phyloP scores from a whole-genome alignment of 1,140 invertebrate species.

The Brachionus plicatilis region DNA sequence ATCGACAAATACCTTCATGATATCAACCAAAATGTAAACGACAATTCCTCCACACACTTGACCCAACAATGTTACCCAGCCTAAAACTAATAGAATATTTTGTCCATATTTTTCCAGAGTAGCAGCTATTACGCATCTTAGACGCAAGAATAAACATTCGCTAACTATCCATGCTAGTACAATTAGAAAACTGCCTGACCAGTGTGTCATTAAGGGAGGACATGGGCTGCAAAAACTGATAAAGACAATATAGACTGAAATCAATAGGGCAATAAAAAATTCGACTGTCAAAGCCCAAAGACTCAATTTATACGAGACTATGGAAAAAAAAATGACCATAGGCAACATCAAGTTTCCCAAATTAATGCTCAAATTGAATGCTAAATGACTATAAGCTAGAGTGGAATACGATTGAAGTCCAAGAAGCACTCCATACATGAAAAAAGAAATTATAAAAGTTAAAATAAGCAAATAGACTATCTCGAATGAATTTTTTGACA shows the following conservation, averaged over 20 bases:
- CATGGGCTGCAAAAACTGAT: constrained; percentile 29
- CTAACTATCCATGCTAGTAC: constrained; percentile 18
- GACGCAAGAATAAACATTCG: constrained; percentile 13
- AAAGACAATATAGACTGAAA: not conserved
- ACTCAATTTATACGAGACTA: not conserved
- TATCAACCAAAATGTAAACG: not conserved
- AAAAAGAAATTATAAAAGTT: constrained; percentile 33
- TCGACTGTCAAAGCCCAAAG: not conserved
- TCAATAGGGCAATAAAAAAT: not conserved
- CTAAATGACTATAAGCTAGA: constrained; percentile 71
- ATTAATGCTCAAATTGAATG: constrained; percentile 35
- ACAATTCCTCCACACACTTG: not conserved
- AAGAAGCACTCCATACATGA: constrained; percentile 66
- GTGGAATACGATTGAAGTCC: constrained; percentile 80
- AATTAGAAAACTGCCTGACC: not conserved
- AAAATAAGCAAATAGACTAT: not conserved
- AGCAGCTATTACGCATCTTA: constrained; percentile 14
- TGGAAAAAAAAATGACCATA: not conserved
- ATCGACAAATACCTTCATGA: not conserved
- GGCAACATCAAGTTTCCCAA: constrained; percentile 10
- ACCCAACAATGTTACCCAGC: not conserved
- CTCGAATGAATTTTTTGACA: not conserved
- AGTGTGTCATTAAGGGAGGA: not conserved
- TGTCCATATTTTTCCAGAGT: constrained; percentile 14
- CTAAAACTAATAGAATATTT: not conserved